phyloP scores from a whole-genome alignment of 92 coral and sea anemone species.

The Epizoanthus ramosus region DNA sequence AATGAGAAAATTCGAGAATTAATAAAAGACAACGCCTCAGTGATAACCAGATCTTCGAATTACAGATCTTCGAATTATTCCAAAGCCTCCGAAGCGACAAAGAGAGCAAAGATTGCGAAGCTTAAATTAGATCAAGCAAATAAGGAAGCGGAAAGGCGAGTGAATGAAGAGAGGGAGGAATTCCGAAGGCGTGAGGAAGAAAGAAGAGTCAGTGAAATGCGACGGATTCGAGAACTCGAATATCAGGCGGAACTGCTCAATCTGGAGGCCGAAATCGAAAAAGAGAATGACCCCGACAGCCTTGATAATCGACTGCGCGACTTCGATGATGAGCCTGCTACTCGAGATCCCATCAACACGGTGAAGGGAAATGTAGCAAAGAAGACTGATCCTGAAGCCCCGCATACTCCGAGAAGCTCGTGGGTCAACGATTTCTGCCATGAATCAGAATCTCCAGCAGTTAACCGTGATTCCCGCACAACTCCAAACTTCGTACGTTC shows the following conservation, averaged over 20 bases:
- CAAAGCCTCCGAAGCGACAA: slow-evolving; percentile 31
- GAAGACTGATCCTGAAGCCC: slow-evolving; percentile 22
- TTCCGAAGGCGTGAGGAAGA: slow-evolving; percentile 40
- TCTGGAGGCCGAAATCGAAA: slow-evolving; percentile 32
- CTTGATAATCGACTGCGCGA: slow-evolving; percentile 54
- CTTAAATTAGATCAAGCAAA: slow-evolving; percentile 56
- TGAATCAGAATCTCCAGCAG: slow-evolving; percentile 15
- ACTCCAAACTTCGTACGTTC: slow-evolving; percentile 41
- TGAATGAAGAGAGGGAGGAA: slow-evolving; percentile 47
- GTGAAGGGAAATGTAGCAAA: slow-evolving; percentile 19
- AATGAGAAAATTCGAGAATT: slow-evolving; percentile 12
- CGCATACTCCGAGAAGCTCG: slow-evolving; percentile 42
- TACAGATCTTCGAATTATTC: slow-evolving; percentile 9
- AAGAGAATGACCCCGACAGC: slow-evolving; percentile 39
- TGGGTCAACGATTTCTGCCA: slow-evolving; percentile 47
- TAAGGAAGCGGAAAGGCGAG: slow-evolving; percentile 44
- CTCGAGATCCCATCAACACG: slow-evolving; percentile 35
- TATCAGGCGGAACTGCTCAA: slow-evolving; percentile 49
- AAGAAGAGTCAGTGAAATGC: slow-evolving; percentile 37
- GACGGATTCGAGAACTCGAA: slow-evolving; percentile 41
- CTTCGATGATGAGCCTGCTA: slow-evolving; percentile 38
- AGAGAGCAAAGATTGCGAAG: slow-evolving; percentile 37
- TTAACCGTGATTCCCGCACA: neutral
- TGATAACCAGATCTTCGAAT: neutral
- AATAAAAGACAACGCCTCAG: slow-evolving; percentile 8